Base-by-base conservation (phyloP, 2,797 vertebrate genomes). In the Ctenosaura bakeri region DNA sequence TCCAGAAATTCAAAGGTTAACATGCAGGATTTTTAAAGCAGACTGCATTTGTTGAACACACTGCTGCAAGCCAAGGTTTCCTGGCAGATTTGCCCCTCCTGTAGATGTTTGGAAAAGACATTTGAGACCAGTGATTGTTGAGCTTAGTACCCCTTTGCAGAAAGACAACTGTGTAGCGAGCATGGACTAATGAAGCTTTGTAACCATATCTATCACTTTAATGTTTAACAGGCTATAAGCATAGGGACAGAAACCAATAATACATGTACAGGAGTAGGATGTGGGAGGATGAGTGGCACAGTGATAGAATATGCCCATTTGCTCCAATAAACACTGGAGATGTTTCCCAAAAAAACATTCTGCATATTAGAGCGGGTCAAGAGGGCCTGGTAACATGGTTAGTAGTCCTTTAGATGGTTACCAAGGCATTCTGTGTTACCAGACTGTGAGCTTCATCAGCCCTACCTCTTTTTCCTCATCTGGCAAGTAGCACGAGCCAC, bases 1-100 rank as follows among this genome's bases (percentile, higher is more conserved):
- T 77, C 20, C 32, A 77, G 32, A 66, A 77, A 69, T 90, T 90
- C 29, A 76, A 77, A 82, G 56, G 46, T 35, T 54, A 76, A 42
- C 9, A 13, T n/a, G 13, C n/a, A 29, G 24, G 16, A 6, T 59
- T n/a, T 62, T 87, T 82, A 13, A 77, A 69, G 52, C 22, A 64
- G 18, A 38, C 26, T 80, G 54, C 81, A 50, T 69, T 80, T 87
- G 80, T 50, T 12, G 9, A 69, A 78, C 38, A 87, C 2, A 8
- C 7, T 66, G 29, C 79, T 84, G 78, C 46, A 84, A 88, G 62
- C 14, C 50, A 79, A 56, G 35, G 35, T 32, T 69, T 24, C 26
- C 64, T 66, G 46, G 26, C 35, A 77, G 62, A 83, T n/a, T 29
- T 50, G 42, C 66, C 20, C 29, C 59, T 46, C 38, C 35, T 78